Evolutionary conservation across 2,888 invertebrate species (phyloP), one percentile per base, ranked within the genome.

Genomic region (Lasius platythorax): DNA sequence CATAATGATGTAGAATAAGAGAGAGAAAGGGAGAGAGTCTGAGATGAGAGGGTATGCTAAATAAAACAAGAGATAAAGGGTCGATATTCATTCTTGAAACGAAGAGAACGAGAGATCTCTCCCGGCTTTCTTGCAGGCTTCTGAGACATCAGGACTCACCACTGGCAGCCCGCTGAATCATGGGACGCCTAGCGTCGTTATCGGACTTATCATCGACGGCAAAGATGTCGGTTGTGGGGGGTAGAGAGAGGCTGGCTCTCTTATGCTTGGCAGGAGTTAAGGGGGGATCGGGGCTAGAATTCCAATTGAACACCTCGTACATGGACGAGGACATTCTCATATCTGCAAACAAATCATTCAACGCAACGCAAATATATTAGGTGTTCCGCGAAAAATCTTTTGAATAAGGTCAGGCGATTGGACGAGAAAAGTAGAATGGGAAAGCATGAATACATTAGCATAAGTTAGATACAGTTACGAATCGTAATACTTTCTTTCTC

Each of bases 301-400:
- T 96, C 97, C 97, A 97, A 96, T 97, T 96, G 95, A 97, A 96
- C 93, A 97, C 96, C 96, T 97, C 97, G 95, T 97, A 97, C 96
- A 97, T 97, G 94, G 97, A 97, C 95, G 96, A 96, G 95, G 97
- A 96, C 95, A 96, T 96, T 96, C 96, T 96, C 95, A 95, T 95
- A 96, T 96, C 96, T 96, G 96, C 90, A 95, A 96, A 95, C 93
- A 94, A 92, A 94, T 88, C 89, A 87, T 90, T 88, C 72, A 90
- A 90, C 85, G 90, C 90, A 81, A 81, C 89, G 85, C 89, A 90
- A 81, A 82, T 85, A 50, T 50, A 90, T 90, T 90, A 90, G 85
- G 68, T 76, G 70, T 23, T 33, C 73, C 79, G 79, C 79, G 79
- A 73, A 73, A 73, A 73, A 37, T 18, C 8, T 78, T 53, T 23